Percentiles rank a stretch among this genome's conserved stretches.
These are phyloP conservation scores for Leptosomus discolor DNA, from an alignment of 2,113 vertebrate species.

Conservation along the genomic window DNA sequence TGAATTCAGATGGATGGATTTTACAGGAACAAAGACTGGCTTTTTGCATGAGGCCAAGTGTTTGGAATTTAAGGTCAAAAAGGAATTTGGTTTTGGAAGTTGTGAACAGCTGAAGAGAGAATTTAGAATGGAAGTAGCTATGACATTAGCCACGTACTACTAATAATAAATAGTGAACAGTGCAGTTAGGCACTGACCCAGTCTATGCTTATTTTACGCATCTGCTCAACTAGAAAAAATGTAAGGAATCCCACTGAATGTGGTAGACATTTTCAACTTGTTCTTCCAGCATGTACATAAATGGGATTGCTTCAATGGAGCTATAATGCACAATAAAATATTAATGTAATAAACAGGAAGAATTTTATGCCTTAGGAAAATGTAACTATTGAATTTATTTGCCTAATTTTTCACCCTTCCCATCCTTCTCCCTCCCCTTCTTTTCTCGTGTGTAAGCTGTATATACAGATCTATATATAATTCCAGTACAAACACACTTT, in stretches of 20 bases:
- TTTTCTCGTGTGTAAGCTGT: background rate
- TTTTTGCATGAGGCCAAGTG: background rate
- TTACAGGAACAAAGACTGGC: background rate
- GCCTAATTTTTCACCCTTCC: background rate
- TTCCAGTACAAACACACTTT: conserved; percentile 72
- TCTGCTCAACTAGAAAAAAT: background rate
- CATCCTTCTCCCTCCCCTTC: background rate
- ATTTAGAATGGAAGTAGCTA: background rate
- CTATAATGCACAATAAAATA: background rate
- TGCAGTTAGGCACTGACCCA: background rate
- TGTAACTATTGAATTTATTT: background rate
- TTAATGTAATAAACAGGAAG: background rate
- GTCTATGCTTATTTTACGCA: background rate
- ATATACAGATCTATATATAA: background rate
- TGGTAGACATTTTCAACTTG: background rate
- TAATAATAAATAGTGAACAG: background rate
- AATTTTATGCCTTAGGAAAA: background rate
- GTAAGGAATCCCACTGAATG: background rate
- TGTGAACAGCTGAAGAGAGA: background rate
- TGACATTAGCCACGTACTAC: background rate
- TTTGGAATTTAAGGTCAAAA: background rate
- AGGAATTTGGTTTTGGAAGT: background rate
- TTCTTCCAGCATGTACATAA: background rate
- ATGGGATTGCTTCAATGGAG: background rate
- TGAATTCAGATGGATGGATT: background rate